phyloP scores from a whole-genome alignment of 2,888 invertebrate species.

The Tetanocera ferruginea region DNA sequence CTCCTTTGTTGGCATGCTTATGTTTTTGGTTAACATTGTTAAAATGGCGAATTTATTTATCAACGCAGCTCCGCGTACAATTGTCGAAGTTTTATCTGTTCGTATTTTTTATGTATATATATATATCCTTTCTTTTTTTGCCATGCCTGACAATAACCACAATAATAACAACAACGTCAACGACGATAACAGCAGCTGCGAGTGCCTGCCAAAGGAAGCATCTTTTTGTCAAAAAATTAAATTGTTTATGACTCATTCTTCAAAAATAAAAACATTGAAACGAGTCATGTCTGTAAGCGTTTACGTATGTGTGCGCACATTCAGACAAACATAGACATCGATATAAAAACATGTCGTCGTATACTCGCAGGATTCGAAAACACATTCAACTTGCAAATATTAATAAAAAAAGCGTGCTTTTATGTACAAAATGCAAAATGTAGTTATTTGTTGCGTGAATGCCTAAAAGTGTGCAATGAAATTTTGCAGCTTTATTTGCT shows the following conservation, averaged over 20 bases:
- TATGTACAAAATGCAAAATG: conserved; percentile 22
- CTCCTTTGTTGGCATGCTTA: background rate
- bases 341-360: no score
- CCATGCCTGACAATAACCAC: background rate
- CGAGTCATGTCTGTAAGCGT: no score
- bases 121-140: conserved; percentile 6
- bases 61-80: conserved; percentile 25
- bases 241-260: conserved; percentile 30
- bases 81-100: conserved; percentile 33
- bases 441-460: conserved; percentile 10
- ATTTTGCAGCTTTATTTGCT: background rate
- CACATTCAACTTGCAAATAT: background rate
- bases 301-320: no score
- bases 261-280: no score
- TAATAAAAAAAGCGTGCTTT: background rate
- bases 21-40: conserved; percentile 26
- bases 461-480: conserved; percentile 19
- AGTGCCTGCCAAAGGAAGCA: background rate
- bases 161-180: background rate
- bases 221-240: conserved; percentile 37
- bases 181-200: background rate
- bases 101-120: background rate
- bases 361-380: no score
- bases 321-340: no score
- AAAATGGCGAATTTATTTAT: conserved; percentile 41